A percentile compares a stretch with the other conserved stretches of the same genome.
Conservation (phyloP, 2,888 invertebrate species). For the Lordiphosa andalusiaca region DNA sequence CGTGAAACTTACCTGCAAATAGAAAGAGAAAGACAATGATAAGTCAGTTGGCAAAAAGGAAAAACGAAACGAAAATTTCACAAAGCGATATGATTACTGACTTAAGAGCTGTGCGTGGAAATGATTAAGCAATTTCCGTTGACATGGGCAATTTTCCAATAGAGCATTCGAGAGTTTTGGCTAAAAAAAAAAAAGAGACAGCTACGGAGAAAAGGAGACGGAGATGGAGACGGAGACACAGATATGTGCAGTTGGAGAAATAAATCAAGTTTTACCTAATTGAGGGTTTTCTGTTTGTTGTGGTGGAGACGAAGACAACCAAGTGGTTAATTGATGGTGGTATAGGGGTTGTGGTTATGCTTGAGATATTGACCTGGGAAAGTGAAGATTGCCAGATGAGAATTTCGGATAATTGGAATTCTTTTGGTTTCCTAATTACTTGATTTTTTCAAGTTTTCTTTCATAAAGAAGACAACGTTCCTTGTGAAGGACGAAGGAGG, state of each 20-base stretch:
- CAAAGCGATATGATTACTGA: conserved; percentile 44
- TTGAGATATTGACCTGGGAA: no score
- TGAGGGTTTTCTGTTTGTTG: conserved; percentile 18
- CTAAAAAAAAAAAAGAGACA: conserved; percentile 22
- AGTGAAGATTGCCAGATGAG: no score
- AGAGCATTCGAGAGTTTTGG: conserved; percentile 7
- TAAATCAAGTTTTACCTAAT: conserved; percentile 55
- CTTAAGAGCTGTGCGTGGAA: conserved; percentile 41
- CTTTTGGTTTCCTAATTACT: no score
- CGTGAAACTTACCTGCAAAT: conserved; percentile 57
- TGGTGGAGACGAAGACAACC: not conserved
- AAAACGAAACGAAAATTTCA: conserved; percentile 33
- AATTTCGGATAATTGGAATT: no score
- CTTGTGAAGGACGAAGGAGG: no score
- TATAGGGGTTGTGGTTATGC: no score
- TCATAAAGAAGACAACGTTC: no score
- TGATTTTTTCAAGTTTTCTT: not conserved
- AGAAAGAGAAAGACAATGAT: conserved; percentile 38
- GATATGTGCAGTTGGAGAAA: conserved; percentile 14
- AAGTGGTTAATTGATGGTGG: no score
- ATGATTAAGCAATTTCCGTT: conserved; percentile 71
- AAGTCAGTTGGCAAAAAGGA: conserved; percentile 40
- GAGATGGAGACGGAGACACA: not conserved
- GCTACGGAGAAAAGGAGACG: conserved; percentile 1
- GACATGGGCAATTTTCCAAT: conserved; percentile 43